Evolutionary conservation across 2,888 invertebrate genomes (phyloP).

Genomic region (Chrysolina americana): DNA sequence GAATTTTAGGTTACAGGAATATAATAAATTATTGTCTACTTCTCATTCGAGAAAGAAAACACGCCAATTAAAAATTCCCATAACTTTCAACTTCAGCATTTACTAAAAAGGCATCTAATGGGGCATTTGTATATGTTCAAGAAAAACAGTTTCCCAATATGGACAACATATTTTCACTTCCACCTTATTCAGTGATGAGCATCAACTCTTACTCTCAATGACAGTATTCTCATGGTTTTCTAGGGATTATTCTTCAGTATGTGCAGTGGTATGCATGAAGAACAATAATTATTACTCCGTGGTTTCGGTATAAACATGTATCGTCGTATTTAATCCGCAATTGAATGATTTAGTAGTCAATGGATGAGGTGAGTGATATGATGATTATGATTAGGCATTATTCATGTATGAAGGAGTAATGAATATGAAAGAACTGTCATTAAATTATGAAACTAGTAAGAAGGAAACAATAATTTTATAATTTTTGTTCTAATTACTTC

Average conservation of each 20-base stretch:
- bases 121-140: background rate
- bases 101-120: background rate
- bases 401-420: background rate
- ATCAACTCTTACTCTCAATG: conserved; percentile 7
- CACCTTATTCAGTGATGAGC: background rate
- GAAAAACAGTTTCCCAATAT: conserved; percentile 14
- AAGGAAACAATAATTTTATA: background rate
- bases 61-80: background rate
- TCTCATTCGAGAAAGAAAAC: background rate
- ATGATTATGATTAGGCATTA: background rate
- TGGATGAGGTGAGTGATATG: conserved; percentile 13
- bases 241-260: background rate
- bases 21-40: background rate
- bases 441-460: background rate
- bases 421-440: background rate
- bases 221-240: background rate
- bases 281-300: background rate
- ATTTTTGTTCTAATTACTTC: background rate
- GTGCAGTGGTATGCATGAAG: conserved; percentile 8
- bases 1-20: too few relatives aligned
- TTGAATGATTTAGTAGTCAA: background rate
- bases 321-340: background rate
- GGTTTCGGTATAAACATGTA: background rate
- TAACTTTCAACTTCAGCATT: conserved; percentile 15
- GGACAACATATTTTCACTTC: conserved; percentile 5